Conservation (phyloP, 2,888 invertebrate species). For the Chymomyza fuscimana region DNA sequence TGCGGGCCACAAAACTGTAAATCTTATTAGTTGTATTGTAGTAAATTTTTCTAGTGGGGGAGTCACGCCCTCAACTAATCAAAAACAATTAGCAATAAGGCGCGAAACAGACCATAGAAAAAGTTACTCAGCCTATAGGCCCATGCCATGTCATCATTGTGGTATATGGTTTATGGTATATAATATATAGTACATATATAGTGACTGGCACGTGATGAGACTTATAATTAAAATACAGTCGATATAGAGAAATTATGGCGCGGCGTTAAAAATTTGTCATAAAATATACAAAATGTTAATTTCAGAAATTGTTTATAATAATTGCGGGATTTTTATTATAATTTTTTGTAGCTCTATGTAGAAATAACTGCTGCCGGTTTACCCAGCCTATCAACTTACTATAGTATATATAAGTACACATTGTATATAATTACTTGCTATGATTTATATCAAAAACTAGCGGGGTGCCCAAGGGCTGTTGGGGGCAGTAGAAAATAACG, state of each 20-base stretch:
- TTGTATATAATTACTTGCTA: neutral
- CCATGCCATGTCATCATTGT: neutral
- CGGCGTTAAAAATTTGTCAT: neutral
- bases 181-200: neutral
- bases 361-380: neutral
- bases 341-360: neutral
- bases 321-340: neutral
- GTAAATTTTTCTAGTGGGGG: neutral
- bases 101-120: conserved; percentile 31
- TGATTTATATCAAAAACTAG: conserved; percentile 1
- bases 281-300: conserved; percentile 1
- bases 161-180: neutral
- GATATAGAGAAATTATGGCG: conserved; percentile 29
- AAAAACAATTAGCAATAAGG: conserved; percentile 63
- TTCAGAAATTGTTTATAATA: neutral
- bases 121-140: neutral
- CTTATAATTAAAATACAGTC: conserved; percentile 26
- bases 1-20: neutral
- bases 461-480: neutral
- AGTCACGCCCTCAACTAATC: conserved; percentile 62
- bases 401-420: neutral
- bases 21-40: neutral
- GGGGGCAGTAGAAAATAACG: neutral
- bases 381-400: neutral
- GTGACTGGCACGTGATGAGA: conserved; percentile 47